phyloP scores from a whole-genome alignment of 2,888 invertebrate species.

The Drosophila rellima region DNA sequence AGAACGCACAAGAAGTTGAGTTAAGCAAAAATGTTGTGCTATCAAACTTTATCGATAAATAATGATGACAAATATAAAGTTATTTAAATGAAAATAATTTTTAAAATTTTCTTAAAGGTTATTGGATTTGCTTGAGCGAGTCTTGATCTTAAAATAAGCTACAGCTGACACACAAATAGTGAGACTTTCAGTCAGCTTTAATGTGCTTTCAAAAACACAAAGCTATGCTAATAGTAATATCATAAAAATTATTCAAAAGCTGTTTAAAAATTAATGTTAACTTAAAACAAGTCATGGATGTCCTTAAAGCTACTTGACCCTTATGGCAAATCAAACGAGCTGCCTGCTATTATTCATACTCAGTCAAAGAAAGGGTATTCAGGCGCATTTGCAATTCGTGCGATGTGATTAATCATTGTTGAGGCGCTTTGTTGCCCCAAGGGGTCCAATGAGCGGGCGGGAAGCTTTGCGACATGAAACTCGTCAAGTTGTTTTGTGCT shows the following conservation, averaged over 20 bases:
- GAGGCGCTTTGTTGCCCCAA: slow-evolving; percentile 36
- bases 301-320: slow-evolving; percentile 9
- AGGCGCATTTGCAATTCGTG: slow-evolving; percentile 53
- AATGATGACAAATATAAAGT: too few species aligned
- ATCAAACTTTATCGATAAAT: too few species aligned
- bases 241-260: not conserved
- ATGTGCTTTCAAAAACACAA: not conserved
- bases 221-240: not conserved
- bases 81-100: too few species aligned
- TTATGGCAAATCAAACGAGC: slow-evolving; percentile 12
- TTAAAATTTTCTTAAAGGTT: too few species aligned
- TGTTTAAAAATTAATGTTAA: not conserved
- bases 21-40: too few species aligned
- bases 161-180: not conserved
- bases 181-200: not conserved
- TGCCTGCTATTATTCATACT: slow-evolving; percentile 28
- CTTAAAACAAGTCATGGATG: not conserved
- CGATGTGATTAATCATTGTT: slow-evolving; percentile 74
- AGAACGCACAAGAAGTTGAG: too few species aligned
- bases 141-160: too few species aligned
- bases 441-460: slow-evolving; percentile 2
- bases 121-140: too few species aligned
- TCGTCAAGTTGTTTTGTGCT: slow-evolving; percentile 76
- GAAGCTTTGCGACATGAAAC: slow-evolving; percentile 55
- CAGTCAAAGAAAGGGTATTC: slow-evolving; percentile 59